Conservation (phyloP, 2,888 invertebrate species). For the Lacanobia wlatinum region DNA sequence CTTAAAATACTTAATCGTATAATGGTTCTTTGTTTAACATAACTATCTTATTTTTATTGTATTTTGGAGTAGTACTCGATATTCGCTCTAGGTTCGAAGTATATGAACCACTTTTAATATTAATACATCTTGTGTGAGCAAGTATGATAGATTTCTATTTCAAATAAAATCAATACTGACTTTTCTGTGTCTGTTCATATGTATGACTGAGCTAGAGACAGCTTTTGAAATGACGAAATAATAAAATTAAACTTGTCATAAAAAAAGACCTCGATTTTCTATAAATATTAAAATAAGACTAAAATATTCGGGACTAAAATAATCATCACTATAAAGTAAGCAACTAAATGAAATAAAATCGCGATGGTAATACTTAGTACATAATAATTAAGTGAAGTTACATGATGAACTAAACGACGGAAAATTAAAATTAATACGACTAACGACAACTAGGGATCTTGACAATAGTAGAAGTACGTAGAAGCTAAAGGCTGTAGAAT, state of each 20-base stretch:
- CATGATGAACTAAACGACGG: slow-evolving; percentile 58
- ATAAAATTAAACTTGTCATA: slow-evolving; percentile 13
- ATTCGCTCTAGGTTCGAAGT: slow-evolving; percentile 27
- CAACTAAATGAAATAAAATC: slow-evolving; percentile 58
- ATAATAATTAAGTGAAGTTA: slow-evolving; percentile 55
- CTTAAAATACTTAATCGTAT: slow-evolving; percentile 40
- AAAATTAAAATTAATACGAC: slow-evolving; percentile 69
- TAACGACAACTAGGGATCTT: slow-evolving; percentile 83
- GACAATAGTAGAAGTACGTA: slow-evolving; percentile 89
- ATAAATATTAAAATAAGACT: slow-evolving; percentile 44
- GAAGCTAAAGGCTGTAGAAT: slow-evolving; percentile 85
- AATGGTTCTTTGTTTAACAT: slow-evolving; percentile 36
- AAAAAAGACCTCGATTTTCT: slow-evolving; percentile 36
- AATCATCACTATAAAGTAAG: slow-evolving; percentile 39
- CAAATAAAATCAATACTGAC: slow-evolving; percentile 30
- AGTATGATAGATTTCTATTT: slow-evolving; percentile 41
- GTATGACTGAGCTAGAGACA: slow-evolving; percentile 40
- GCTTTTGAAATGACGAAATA: slow-evolving; percentile 30
- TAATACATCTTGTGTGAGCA: slow-evolving; percentile 8
- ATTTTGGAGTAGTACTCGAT: slow-evolving; percentile 15
- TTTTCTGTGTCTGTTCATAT: slow-evolving; percentile 19
- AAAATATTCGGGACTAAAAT: slow-evolving; percentile 43
- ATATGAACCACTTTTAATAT: slow-evolving; percentile 25
- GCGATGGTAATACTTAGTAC: slow-evolving; percentile 59
- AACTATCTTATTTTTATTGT: slow-evolving; percentile 23